Evolutionary conservation across 92 coral and sea anemone genomes (phyloP).

Genomic region (Parazoanthus darwini): DNA sequence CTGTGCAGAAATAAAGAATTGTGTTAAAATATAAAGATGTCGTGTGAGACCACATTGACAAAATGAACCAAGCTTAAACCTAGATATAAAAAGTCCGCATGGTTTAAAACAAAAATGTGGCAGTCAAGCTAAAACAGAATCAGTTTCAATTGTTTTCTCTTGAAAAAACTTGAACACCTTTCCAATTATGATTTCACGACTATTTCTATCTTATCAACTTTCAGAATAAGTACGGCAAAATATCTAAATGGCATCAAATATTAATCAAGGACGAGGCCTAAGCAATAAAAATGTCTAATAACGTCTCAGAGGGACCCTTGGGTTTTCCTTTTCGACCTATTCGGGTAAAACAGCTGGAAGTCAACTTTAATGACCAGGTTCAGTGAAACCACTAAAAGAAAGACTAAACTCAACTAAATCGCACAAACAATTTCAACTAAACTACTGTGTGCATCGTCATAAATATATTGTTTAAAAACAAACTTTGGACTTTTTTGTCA

Average conservation of each 20-base stretch:
- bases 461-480: background rate
- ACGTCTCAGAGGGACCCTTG: background rate
- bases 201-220: no score
- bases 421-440: background rate
- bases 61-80: background rate
- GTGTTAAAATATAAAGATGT: background rate
- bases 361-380: background rate
- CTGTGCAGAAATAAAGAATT: background rate
- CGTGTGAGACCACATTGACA: background rate
- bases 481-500: background rate
- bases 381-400: background rate
- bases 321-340: background rate
- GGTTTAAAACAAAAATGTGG: background rate
- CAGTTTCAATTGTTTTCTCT: background rate
- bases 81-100: background rate
- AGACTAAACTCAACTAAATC: slow-evolving; percentile 3
- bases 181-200: background rate
- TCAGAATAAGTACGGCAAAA: background rate
- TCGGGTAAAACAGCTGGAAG: background rate
- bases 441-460: background rate
- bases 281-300: background rate
- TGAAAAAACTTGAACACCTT: no score
- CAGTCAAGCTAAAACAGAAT: background rate
- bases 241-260: background rate
- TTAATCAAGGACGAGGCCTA: background rate